A percentile compares a stretch with the other conserved stretches of the same genome.
phyloP scores from a whole-genome alignment of 2,113 vertebrate genomes.

The Stigmatopora nigra region DNA sequence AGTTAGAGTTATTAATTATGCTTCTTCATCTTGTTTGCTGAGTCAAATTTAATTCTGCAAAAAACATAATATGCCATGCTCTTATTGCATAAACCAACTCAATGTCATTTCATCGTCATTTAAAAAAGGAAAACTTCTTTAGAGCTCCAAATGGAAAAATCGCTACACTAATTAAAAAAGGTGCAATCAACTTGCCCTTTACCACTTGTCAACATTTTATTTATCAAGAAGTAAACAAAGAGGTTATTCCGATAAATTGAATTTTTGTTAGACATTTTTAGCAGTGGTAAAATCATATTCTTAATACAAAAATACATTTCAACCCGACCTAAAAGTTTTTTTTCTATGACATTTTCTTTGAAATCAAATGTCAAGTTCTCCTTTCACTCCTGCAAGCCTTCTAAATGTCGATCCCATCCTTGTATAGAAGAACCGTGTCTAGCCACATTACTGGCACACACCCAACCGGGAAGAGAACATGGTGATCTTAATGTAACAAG shows the following conservation, averaged over 20 bases:
- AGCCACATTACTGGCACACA: slow-evolving; percentile 40
- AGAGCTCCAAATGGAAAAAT: no score
- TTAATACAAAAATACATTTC: neutral
- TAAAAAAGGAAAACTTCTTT: no score
- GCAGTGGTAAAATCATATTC: no score
- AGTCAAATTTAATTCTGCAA: neutral
- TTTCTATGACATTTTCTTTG: no score
- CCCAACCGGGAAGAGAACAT: slow-evolving; percentile 56
- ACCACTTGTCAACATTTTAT: no score
- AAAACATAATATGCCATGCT: neutral
- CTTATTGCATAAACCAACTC: neutral
- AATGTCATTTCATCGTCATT: no score
- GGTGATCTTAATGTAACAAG: slow-evolving; percentile 58
- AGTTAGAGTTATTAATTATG: neutral
- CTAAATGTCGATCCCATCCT: slow-evolving; percentile 24
- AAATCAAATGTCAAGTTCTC: neutral
- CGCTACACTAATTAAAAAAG: no score
- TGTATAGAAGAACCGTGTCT: slow-evolving; percentile 29
- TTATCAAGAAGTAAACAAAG: no score
- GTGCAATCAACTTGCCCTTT: no score
- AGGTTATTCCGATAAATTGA: no score
- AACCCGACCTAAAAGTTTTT: no score
- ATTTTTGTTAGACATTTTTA: no score
- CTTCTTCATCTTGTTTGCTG: neutral
- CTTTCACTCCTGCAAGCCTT: slow-evolving; percentile 3